Evolutionary conservation across 2,888 invertebrate genomes (phyloP).

Genomic region (Blomia tropicalis): DNA sequence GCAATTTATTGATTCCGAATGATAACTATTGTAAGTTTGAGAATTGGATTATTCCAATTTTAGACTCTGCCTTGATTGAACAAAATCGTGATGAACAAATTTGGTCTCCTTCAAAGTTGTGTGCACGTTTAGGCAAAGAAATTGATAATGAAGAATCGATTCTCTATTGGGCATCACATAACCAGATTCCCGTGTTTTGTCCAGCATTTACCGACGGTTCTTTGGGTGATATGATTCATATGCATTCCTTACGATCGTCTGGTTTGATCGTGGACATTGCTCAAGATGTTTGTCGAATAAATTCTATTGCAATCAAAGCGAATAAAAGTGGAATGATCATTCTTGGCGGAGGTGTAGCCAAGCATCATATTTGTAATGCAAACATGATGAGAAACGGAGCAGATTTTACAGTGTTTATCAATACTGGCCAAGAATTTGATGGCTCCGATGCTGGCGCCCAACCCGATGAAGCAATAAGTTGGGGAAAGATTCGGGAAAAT

Average conservation of each 20-base stretch:
- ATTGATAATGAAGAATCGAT: slow-evolving; percentile 81
- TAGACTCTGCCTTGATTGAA: slow-evolving; percentile 75
- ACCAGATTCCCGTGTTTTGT: slow-evolving; percentile 91
- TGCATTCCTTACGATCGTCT: slow-evolving; percentile 82
- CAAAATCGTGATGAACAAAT: slow-evolving; percentile 46
- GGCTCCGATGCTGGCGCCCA: slow-evolving; percentile 93
- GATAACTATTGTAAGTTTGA: slow-evolving; percentile 95
- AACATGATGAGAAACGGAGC: slow-evolving; percentile 98
- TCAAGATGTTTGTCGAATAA: slow-evolving; percentile 71
- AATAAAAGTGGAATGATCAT: slow-evolving; percentile 89
- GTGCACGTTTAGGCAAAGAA: slow-evolving; percentile 65
- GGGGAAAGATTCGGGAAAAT: slow-evolving; percentile 86
- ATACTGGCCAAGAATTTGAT: slow-evolving; percentile 89
- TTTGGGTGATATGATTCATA: slow-evolving; percentile 95
- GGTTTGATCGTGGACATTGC: slow-evolving; percentile 84
- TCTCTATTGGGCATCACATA: slow-evolving; percentile 89
- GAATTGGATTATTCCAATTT: slow-evolving; percentile 84
- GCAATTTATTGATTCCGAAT: slow-evolving; percentile 91
- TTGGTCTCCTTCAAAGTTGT: slow-evolving; percentile 85
- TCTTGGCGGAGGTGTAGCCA: slow-evolving; percentile 85
- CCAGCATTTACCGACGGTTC: slow-evolving; percentile 96
- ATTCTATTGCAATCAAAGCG: slow-evolving; percentile 84
- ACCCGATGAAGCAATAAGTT: slow-evolving; percentile 95
- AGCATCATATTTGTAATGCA: slow-evolving; percentile 98
- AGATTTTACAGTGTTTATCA: slow-evolving; percentile 82